A percentile compares a stretch with the other conserved stretches of the same genome.
phyloP scores from a whole-genome alignment of 1,140 invertebrate genomes.

The Heliconius congener region DNA sequence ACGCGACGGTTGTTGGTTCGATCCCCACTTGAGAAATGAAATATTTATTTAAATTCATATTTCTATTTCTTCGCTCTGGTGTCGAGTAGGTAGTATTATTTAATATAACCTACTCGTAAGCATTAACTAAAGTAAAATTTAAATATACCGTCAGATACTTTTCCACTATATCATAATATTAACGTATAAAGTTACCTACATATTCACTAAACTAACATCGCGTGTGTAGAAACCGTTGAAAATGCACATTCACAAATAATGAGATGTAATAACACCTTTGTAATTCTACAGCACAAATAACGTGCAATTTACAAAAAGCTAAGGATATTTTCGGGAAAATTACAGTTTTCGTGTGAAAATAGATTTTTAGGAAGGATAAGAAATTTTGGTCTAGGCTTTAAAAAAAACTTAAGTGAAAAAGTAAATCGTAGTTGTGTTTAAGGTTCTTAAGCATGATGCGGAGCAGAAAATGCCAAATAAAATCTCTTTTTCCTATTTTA shows the following conservation, averaged over 20 bases:
- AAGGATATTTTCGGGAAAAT: conserved; percentile 5
- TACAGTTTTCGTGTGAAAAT: neutral
- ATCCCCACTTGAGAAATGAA: too few species aligned
- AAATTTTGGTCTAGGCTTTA: neutral
- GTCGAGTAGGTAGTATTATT: too few species aligned
- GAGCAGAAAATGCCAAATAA: too few species aligned
- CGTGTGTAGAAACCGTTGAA: conserved; percentile 16
- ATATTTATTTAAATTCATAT: too few species aligned
- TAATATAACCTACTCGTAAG: too few species aligned
- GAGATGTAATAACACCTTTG: conserved; percentile 21
- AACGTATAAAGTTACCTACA: neutral
- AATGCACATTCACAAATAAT: conserved; percentile 26
- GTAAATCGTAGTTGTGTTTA: neutral
- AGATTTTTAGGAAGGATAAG: neutral
- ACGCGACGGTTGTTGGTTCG: too few species aligned
- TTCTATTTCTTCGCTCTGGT: too few species aligned
- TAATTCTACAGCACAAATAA: neutral
- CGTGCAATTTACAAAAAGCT: neutral
- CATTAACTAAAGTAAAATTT: neutral
- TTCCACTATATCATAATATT: neutral
- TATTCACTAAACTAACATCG: conserved; percentile 11
- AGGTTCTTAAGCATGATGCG: too few species aligned
- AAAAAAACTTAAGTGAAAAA: neutral
- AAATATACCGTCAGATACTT: neutral
- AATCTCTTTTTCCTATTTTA: too few species aligned